Percentiles rank a stretch among this genome's conserved stretches.
Evolutionary conservation across 2,888 invertebrate species (phyloP).

Genomic region (Byasa hedistus): DNA sequence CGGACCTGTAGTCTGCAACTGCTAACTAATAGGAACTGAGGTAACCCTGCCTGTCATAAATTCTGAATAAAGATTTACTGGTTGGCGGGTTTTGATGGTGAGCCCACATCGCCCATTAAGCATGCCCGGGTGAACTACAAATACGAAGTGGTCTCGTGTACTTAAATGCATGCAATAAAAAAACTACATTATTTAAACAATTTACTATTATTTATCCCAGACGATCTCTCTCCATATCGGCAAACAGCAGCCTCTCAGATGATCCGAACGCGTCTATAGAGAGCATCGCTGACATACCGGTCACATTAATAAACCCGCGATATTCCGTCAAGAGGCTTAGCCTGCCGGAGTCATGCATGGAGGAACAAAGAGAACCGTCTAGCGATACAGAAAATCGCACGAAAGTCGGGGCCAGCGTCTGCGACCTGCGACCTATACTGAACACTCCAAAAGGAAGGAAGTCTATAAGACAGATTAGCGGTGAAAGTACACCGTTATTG

Average conservation of each 20-base stretch:
- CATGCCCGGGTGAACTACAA: no score
- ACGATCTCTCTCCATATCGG: conserved; percentile 63
- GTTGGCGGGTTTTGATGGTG: no score
- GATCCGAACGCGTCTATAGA: conserved; percentile 69
- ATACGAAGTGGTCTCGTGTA: no score
- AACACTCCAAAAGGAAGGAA: conserved; percentile 54
- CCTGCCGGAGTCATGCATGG: not conserved
- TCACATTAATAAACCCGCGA: conserved; percentile 65
- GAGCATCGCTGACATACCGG: conserved; percentile 70
- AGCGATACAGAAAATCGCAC: not conserved
- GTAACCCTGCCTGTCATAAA: no score
- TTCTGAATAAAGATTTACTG: no score
- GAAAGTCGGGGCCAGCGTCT: conserved; percentile 9
- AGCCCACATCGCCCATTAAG: no score
- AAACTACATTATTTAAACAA: not conserved
- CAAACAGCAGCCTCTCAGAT: conserved; percentile 69
- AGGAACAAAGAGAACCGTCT: not conserved
- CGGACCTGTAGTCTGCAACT: no score
- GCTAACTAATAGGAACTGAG: no score
- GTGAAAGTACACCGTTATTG: conserved; percentile 48
- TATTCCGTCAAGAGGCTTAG: conserved; percentile 37
- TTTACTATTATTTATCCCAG: conserved; percentile 41
- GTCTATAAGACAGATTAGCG: conserved; percentile 48
- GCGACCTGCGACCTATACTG: conserved; percentile 16
- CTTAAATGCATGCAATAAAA: no score